Percentiles rank a stretch among this genome's conserved stretches.
Evolutionary conservation across 2,113 vertebrate genomes (phyloP).

Genomic region (Loxodonta africana): DNA sequence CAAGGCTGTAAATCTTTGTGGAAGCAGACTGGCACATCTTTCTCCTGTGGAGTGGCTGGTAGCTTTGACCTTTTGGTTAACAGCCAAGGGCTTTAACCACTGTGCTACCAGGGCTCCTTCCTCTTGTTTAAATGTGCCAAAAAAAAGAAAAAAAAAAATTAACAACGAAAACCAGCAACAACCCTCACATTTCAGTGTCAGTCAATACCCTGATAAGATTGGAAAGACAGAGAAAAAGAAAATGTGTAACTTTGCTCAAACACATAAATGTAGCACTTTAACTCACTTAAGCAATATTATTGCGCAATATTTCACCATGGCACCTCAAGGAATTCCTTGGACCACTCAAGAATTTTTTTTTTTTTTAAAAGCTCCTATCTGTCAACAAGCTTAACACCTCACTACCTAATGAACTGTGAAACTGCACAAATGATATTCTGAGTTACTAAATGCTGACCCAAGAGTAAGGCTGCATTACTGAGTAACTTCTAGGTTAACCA

Average conservation of each 20-base stretch:
- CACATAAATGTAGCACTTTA: constrained; percentile 77
- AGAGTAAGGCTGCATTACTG: constrained; percentile 66
- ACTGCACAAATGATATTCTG: constrained; percentile 74
- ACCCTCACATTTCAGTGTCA: not conserved
- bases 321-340: constrained; percentile 71
- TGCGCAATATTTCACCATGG: constrained; percentile 77
- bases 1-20: not conserved
- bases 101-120: not conserved
- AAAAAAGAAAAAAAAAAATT: not conserved
- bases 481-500: constrained; percentile 68
- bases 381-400: constrained; percentile 80
- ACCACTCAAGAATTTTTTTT: constrained; percentile 64
- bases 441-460: constrained; percentile 74
- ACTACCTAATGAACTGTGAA: constrained; percentile 85
- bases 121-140: not conserved
- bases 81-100: not conserved
- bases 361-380: constrained; percentile 65
- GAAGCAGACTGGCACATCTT: not conserved
- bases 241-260: constrained; percentile 75
- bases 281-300: constrained; percentile 78
- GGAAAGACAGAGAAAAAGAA: constrained; percentile 53
- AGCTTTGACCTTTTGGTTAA: not conserved
- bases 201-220: not conserved
- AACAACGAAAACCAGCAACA: not conserved
- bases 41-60: not conserved